A percentile compares a stretch with the other conserved stretches of the same genome.
phyloP scores from a whole-genome alignment of 2,113 vertebrate species.

The Spea multiplicata region DNA sequence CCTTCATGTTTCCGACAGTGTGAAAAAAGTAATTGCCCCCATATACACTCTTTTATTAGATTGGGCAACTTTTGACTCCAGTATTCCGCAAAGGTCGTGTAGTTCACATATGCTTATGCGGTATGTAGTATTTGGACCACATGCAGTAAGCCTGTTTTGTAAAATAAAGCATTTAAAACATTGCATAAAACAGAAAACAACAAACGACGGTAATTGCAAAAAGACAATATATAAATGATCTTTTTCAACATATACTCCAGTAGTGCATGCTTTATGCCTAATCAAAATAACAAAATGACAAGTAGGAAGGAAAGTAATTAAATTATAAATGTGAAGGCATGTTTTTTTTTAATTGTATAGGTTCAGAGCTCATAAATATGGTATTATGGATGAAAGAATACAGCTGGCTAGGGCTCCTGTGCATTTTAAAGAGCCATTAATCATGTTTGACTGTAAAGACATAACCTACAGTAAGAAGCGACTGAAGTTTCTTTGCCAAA shows the following conservation, averaged over 20 bases:
- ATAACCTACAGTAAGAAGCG: constrained; percentile 60
- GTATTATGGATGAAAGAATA: constrained; percentile 64
- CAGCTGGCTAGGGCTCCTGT: constrained; percentile 59
- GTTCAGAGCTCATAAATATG: constrained; percentile 58
- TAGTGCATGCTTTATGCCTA: constrained; percentile 55
- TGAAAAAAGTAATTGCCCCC: too few relatives aligned
- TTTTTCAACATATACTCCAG: constrained; percentile 50
- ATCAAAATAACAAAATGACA: constrained; percentile 63
- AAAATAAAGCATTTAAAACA: too few relatives aligned
- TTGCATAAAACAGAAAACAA: too few relatives aligned
- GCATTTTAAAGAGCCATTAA: constrained; percentile 60
- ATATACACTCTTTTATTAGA: too few relatives aligned
- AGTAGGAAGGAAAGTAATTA: constrained; percentile 64
- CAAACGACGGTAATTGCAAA: too few relatives aligned
- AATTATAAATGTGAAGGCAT: constrained; percentile 63
- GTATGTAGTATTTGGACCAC: too few relatives aligned
- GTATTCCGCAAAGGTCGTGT: too few relatives aligned
- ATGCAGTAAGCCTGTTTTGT: too few relatives aligned
- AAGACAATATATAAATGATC: too few relatives aligned
- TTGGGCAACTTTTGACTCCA: too few relatives aligned
- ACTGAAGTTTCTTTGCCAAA: constrained; percentile 58
- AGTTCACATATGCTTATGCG: too few relatives aligned
- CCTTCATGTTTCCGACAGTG: too few relatives aligned
- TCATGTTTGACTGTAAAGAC: constrained; percentile 64
- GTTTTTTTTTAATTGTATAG: constrained; percentile 61